These are phyloP conservation scores for Oreocharis arfaki DNA, from an alignment of 2,113 vertebrate species.

Conservation along the genomic window DNA sequence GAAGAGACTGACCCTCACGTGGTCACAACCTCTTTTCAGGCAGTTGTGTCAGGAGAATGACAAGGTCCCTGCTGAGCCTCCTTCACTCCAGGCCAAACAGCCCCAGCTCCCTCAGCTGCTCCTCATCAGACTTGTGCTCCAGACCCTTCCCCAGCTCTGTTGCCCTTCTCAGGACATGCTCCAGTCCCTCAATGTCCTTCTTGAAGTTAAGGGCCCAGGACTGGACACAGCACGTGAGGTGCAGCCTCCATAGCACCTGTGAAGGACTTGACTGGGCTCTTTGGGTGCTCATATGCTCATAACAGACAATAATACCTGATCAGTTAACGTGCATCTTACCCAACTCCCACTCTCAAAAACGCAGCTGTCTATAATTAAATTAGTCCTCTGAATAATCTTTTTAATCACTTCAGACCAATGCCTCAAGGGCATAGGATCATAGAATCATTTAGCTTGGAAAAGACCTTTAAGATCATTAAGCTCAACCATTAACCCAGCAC, in stretches of 20 bases:
- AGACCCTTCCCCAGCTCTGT: not conserved
- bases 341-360: not conserved
- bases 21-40: not conserved
- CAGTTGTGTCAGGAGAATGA: not conserved
- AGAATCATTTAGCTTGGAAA: not conserved
- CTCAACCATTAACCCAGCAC: too few relatives aligned
- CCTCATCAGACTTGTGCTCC: not conserved
- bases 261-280: not conserved
- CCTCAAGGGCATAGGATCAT: not conserved
- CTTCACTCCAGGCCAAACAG: not conserved
- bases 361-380: not conserved
- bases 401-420: not conserved
- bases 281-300: not conserved
- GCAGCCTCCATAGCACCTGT: not conserved
- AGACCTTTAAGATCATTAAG: not conserved
- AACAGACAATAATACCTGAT: not conserved
- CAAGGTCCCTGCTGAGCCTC: not conserved
- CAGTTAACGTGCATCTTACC: not conserved
- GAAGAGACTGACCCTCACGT: not conserved
- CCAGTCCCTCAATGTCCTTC: not conserved
- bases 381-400: not conserved
- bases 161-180: not conserved
- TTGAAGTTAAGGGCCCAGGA: not conserved
- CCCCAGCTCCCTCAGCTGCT: not conserved
- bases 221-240: not conserved